A percentile compares a stretch with the other conserved stretches of the same genome.
Evolutionary conservation across 2,113 vertebrate genomes (phyloP).

Genomic region (Condylura cristata): DNA sequence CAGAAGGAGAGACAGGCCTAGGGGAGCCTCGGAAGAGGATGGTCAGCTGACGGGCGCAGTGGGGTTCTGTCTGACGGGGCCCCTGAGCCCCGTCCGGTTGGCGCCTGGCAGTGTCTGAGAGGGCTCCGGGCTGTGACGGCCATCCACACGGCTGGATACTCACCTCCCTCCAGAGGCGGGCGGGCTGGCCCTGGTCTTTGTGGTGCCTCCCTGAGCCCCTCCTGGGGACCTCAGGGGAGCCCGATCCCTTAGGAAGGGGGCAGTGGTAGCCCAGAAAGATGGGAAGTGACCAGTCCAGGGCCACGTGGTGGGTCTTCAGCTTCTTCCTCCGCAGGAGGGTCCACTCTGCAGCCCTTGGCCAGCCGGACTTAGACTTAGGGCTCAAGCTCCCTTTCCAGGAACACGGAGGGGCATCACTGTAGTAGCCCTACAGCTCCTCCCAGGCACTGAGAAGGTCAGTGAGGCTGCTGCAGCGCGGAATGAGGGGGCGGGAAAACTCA

Average conservation of each 20-base stretch:
- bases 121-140: background rate
- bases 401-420: fast-evolving
- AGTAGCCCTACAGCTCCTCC: background rate
- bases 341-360: background rate
- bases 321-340: background rate
- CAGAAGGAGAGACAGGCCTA: too few relatives aligned
- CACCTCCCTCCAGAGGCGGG: too few relatives aligned
- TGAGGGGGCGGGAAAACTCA: background rate
- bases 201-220: background rate
- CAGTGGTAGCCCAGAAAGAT: too few relatives aligned
- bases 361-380: background rate
- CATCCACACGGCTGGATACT: fast-evolving
- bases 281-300: background rate
- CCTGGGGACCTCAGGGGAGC: too few relatives aligned
- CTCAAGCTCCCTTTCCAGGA: background rate
- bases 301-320: background rate
- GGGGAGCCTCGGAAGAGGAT: background rate
- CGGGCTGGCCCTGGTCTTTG: background rate
- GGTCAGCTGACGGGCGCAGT: background rate
- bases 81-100: fast-evolving
- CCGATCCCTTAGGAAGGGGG: too few relatives aligned
- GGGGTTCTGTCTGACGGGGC: background rate
- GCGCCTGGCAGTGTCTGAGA: background rate
- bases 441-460: background rate
- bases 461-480: background rate